These are phyloP conservation scores for Hylia prasina DNA, from an alignment of 2,113 vertebrate species.

Conservation along the genomic window DNA sequence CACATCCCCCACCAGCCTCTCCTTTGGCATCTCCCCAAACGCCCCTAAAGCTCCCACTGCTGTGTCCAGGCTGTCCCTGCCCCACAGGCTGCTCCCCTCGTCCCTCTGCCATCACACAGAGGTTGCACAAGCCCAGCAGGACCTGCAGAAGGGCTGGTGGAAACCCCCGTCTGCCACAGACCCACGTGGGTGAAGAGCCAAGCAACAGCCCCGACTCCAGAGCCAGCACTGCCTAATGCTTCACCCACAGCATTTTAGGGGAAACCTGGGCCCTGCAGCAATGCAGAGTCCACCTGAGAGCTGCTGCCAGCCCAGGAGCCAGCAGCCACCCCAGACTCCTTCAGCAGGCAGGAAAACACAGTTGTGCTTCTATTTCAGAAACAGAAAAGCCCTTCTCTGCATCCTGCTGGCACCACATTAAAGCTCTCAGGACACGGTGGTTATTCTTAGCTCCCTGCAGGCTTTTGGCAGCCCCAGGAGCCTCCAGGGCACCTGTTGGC, in stretches of 20 bases:
- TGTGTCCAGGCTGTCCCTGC: background rate
- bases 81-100: background rate
- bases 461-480: background rate
- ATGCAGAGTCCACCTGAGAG: background rate
- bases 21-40: background rate
- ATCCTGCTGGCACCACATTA: slow-evolving; percentile 39
- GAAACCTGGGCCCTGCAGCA: background rate
- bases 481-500: background rate
- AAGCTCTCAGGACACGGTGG: background rate
- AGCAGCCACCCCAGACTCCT: background rate
- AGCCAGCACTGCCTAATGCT: rapidly evolving
- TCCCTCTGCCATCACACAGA: background rate
- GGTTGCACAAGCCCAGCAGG: rapidly evolving
- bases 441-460: slow-evolving; percentile 21
- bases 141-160: background rate
- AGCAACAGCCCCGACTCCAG: background rate
- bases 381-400: background rate
- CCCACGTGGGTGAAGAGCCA: background rate
- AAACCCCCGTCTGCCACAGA: rapidly evolving
- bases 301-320: background rate
- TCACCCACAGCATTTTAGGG: background rate
- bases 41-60: background rate
- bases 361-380: background rate
- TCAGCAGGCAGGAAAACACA: background rate
- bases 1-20: background rate